A percentile compares a stretch with the other conserved stretches of the same genome.
These are phyloP conservation scores for Cosmorhoe ocellata DNA, from an alignment of 2,888 invertebrate genomes.

Conservation along the genomic window DNA sequence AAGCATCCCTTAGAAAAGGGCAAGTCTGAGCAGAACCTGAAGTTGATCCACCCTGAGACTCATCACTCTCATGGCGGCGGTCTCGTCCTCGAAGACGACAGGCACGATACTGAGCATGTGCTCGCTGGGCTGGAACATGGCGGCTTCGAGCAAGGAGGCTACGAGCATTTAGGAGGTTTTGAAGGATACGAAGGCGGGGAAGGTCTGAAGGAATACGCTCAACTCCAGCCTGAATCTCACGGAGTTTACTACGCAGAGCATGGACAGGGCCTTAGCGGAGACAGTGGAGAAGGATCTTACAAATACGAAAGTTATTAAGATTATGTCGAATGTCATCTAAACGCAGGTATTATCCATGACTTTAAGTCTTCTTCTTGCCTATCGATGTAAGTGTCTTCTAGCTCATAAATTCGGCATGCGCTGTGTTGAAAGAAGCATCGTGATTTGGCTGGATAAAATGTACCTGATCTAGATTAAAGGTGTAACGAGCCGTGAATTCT, in stretches of 20 bases:
- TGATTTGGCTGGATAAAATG: conserved; percentile 47
- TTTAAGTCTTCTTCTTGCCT: conserved; percentile 66
- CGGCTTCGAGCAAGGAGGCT: conserved; percentile 50
- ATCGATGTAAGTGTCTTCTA: conserved; percentile 45
- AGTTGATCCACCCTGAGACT: conserved; percentile 83
- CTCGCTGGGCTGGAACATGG: conserved; percentile 52
- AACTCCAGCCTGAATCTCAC: conserved; percentile 57
- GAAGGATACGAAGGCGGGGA: conserved; percentile 64
- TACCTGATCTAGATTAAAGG: conserved; percentile 71
- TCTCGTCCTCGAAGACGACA: conserved; percentile 83
- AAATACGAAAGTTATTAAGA: conserved; percentile 67
- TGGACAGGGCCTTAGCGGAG: conserved; percentile 53
- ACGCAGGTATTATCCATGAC: conserved; percentile 48
- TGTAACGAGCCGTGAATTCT: conserved; percentile 53
- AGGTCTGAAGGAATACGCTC: conserved; percentile 66
- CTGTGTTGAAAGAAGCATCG: conserved; percentile 42
- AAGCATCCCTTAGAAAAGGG: conserved; percentile 86
- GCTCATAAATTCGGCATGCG: conserved; percentile 46
- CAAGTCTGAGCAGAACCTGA: conserved; percentile 82
- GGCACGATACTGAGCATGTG: conserved; percentile 66
- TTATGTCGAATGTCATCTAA: conserved; percentile 40
- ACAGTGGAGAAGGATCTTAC: conserved; percentile 63
- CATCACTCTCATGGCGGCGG: conserved; percentile 83
- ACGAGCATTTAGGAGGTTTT: conserved; percentile 44
- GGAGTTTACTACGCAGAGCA: conserved; percentile 61